Evolutionary conservation across 1,140 invertebrate genomes (phyloP).

Genomic region (Liolophura sinensis): DNA sequence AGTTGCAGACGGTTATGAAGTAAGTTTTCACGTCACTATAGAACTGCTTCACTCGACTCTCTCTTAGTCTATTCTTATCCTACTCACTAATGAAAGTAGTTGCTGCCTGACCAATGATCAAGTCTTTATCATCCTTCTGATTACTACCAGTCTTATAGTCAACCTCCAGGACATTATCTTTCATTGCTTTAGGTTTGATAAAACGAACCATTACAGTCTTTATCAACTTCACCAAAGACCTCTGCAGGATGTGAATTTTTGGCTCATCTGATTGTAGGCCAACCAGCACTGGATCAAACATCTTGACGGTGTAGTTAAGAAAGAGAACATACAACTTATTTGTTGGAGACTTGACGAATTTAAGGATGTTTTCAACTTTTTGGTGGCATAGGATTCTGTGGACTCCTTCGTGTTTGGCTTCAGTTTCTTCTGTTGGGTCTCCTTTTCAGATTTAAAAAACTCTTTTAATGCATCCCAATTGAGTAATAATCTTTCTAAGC

Average conservation of each 20-base stretch:
- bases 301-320: slow-evolving; percentile 14
- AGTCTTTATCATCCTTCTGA: too few species aligned
- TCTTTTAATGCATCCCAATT: slow-evolving; percentile 26
- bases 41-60: too few species aligned
- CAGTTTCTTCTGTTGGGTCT: too few species aligned
- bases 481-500: slow-evolving; percentile 14
- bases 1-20: too few species aligned
- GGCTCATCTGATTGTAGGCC: slow-evolving; percentile 20
- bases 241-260: slow-evolving; percentile 17
- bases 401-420: slow-evolving; percentile 1
- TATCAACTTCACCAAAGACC: slow-evolving; percentile 11
- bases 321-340: slow-evolving; percentile 22
- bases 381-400: neutral
- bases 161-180: slow-evolving; percentile 14
- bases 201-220: slow-evolving; percentile 15
- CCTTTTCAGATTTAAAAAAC: slow-evolving; percentile 15
- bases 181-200: slow-evolving; percentile 17
- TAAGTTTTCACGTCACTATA: too few species aligned
- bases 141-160: slow-evolving; percentile 8
- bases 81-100: too few species aligned
- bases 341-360: slow-evolving; percentile 24
- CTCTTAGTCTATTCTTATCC: too few species aligned
- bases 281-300: slow-evolving; percentile 18
- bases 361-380: slow-evolving; percentile 6
- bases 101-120: too few species aligned